A percentile compares a stretch with the other conserved stretches of the same genome.
Conservation (phyloP, 2,113 vertebrate species). For the Neotoma lepida region DNA sequence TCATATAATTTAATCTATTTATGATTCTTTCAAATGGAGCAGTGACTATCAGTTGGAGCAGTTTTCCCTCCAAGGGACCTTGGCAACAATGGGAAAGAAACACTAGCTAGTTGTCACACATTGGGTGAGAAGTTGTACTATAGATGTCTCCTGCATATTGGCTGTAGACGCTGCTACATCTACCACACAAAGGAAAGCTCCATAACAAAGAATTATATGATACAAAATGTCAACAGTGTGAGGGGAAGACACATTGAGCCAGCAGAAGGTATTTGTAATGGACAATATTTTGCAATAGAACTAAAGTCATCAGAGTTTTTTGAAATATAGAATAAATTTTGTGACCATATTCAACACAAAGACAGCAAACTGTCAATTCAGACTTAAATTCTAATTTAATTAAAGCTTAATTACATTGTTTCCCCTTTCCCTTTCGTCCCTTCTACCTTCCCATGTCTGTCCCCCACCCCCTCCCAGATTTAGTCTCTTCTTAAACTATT, state of each 20-base stretch:
- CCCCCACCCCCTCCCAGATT: background rate
- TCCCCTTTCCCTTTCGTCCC: background rate
- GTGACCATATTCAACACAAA: background rate
- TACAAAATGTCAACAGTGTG: background rate
- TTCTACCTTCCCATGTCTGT: background rate
- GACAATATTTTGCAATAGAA: background rate
- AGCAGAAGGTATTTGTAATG: background rate
- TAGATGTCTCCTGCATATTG: background rate
- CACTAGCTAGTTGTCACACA: background rate
- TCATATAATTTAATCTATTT: background rate
- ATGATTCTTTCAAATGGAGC: background rate
- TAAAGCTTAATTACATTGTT: background rate
- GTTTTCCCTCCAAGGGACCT: background rate
- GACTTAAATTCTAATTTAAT: background rate
- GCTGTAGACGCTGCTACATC: background rate
- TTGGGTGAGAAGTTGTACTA: background rate
- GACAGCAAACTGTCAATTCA: background rate
- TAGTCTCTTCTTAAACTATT: background rate
- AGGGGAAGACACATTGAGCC: background rate
- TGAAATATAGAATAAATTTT: constrained; percentile 20
- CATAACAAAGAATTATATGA: background rate
- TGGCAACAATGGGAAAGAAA: background rate
- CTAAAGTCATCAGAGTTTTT: background rate
- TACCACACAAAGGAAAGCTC: background rate
- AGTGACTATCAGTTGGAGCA: background rate